A percentile compares a stretch with the other conserved stretches of the same genome.
phyloP scores from a whole-genome alignment of 23 tunicate genomes.

The Halocynthia aurantium region DNA sequence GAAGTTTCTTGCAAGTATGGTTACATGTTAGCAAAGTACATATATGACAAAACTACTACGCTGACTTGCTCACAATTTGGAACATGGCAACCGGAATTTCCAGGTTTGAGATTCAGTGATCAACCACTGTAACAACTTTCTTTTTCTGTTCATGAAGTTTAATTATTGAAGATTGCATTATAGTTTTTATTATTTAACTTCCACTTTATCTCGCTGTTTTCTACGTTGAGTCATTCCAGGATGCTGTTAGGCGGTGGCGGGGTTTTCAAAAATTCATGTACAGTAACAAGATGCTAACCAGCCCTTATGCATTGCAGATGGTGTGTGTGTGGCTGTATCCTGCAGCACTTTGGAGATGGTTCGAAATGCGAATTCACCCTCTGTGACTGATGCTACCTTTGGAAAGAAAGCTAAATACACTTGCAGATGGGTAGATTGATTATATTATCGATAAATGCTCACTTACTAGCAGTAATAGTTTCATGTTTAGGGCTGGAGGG shows the following conservation, averaged over 20 bases:
- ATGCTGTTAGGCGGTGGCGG: neutral
- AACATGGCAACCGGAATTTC: constrained; percentile 12
- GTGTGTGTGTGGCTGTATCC: constrained; percentile 2
- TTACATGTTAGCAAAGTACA: neutral
- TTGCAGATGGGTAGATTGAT: constrained; percentile 4
- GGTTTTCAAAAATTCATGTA: too few species aligned
- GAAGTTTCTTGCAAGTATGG: constrained; percentile 24
- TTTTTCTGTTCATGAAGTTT: neutral
- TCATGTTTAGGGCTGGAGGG: constrained; percentile 20
- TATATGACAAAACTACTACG: neutral
- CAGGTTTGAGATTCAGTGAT: neutral
- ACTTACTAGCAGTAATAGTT: neutral
- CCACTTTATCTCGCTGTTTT: neutral
- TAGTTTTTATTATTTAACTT: neutral
- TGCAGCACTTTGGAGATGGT: constrained; percentile 5
- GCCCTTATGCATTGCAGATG: constrained; percentile 9
- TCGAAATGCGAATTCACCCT: neutral
- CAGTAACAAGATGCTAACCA: neutral
- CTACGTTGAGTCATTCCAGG: neutral
- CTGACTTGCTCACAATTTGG: constrained; percentile 23
- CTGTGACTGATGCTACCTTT: neutral
- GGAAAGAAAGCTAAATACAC: constrained; percentile 11
- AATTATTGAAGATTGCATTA: neutral
- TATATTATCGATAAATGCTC: neutral
- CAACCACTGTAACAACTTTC: neutral